phyloP scores from a whole-genome alignment of 1,140 invertebrate species.

The Colletes gigas region DNA sequence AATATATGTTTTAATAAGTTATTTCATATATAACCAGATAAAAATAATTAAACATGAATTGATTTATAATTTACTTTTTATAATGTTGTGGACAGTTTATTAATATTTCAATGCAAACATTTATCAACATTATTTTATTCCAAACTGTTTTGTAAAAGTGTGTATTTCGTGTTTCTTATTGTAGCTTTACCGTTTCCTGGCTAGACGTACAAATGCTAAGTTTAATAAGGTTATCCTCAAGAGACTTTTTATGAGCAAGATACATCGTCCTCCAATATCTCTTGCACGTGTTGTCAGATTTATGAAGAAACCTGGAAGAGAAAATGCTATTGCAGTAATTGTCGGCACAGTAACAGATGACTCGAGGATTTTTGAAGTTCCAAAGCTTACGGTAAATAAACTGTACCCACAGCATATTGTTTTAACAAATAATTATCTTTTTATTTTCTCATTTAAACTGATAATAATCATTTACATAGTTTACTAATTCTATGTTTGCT shows the following conservation, averaged over 20 bases:
- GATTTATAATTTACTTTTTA: background rate
- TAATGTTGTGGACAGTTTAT: background rate
- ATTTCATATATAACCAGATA: no score
- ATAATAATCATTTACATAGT: background rate
- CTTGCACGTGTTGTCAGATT: slow-evolving; percentile 91
- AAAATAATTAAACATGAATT: background rate
- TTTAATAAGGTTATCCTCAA: slow-evolving; percentile 98
- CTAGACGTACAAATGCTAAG: slow-evolving; percentile 95
- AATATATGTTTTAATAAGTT: no score
- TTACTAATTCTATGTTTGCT: background rate
- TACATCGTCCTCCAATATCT: slow-evolving; percentile 96
- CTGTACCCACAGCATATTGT: background rate
- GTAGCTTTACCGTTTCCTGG: slow-evolving; percentile 97
- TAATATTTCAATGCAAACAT: background rate
- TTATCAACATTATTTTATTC: background rate
- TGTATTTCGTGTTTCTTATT: slow-evolving; percentile 76
- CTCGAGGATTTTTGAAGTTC: slow-evolving; percentile 93
- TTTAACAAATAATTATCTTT: no score
- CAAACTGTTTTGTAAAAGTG: background rate
- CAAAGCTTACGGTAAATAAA: slow-evolving; percentile 91
- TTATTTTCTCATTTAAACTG: no score
- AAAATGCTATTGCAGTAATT: slow-evolving; percentile 94
- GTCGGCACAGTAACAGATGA: slow-evolving; percentile 98
- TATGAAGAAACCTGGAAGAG: slow-evolving; percentile 93
- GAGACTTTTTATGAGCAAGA: slow-evolving; percentile 98